A percentile compares a stretch with the other conserved stretches of the same genome.
phyloP scores from a whole-genome alignment of 2,113 vertebrate genomes.

The Ramphastos sulfuratus region DNA sequence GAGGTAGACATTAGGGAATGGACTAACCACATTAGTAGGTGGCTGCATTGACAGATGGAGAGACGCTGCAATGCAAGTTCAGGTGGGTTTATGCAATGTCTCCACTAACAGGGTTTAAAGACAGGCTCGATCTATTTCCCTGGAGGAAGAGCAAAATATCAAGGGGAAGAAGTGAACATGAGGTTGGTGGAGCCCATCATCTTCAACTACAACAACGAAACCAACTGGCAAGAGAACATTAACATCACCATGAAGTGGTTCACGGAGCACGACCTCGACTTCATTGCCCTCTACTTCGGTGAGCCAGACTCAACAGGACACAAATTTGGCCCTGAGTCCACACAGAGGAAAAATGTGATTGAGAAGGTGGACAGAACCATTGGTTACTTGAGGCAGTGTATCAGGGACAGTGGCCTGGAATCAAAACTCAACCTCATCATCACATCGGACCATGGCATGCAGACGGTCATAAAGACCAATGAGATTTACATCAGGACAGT shows the following conservation, averaged over 20 bases:
- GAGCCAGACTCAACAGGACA: conserved; percentile 86
- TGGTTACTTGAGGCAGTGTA: conserved; percentile 80
- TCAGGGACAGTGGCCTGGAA: conserved; percentile 57
- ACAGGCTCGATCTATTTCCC: conserved; percentile 89
- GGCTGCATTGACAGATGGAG: background rate
- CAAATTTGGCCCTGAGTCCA: conserved; percentile 82
- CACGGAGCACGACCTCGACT: conserved; percentile 73
- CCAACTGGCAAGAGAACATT: conserved; percentile 80
- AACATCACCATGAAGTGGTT: conserved; percentile 84
- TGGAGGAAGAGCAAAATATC: conserved; percentile 82
- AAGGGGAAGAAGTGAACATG: conserved; percentile 65
- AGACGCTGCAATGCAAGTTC: background rate
- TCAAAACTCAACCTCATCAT: conserved; percentile 82
- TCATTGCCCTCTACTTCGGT: conserved; percentile 88
- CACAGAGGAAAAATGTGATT: conserved; percentile 75
- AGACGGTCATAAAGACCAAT: conserved; percentile 61
- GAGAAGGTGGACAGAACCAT: conserved; percentile 86
- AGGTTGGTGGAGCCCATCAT: conserved; percentile 73
- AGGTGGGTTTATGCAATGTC: background rate
- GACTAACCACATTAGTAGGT: background rate
- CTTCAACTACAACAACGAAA: conserved; percentile 81
- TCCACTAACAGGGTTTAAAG: conserved; percentile 82
- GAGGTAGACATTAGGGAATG: background rate
- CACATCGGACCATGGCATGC: conserved; percentile 91
- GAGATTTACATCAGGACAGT: conserved; percentile 75